Percentiles rank a stretch among this genome's conserved stretches.
Evolutionary conservation across 2,888 invertebrate species (phyloP).

Genomic region (Tinea pellionella): DNA sequence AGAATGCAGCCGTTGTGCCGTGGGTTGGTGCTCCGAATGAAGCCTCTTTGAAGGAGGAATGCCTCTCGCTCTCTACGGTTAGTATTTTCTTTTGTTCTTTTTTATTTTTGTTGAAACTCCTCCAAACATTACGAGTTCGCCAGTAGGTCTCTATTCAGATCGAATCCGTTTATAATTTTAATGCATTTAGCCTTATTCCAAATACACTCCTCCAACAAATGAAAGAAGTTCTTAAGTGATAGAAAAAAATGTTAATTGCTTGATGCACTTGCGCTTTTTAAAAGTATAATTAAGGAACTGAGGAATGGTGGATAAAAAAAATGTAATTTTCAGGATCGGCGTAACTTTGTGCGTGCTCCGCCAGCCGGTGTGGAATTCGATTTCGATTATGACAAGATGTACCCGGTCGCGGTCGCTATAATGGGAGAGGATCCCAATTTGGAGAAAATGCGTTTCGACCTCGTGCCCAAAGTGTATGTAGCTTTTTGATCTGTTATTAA

Average conservation of each 20-base stretch:
- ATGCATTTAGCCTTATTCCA: too few relatives aligned
- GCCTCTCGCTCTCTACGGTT: conserved; percentile 91
- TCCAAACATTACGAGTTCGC: too few relatives aligned
- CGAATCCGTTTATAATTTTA: too few relatives aligned
- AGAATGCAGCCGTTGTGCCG: conserved; percentile 82
- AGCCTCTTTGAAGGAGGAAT: conserved; percentile 93
- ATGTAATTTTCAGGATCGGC: conserved; percentile 81
- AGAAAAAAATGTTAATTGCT: too few relatives aligned
- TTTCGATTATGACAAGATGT: conserved; percentile 93
- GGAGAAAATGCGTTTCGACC: conserved; percentile 98
- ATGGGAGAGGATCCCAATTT: conserved; percentile 96
- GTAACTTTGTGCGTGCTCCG: conserved; percentile 97
- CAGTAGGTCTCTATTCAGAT: too few relatives aligned
- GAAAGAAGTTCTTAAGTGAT: too few relatives aligned
- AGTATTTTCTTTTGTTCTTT: too few relatives aligned
- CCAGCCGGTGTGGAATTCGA: conserved; percentile 95
- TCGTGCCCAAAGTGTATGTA: conserved; percentile 98
- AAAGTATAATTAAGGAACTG: too few relatives aligned
- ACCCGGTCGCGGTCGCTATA: conserved; percentile 93
- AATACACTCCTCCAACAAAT: too few relatives aligned
- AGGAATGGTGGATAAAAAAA: not conserved
- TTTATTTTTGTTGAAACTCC: too few relatives aligned
- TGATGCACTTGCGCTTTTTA: too few relatives aligned
- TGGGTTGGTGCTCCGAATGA: conserved; percentile 98
- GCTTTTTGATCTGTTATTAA: not conserved